These are phyloP conservation scores for Hoplodrina ambigua DNA, from an alignment of 2,888 invertebrate species.

Conservation along the genomic window DNA sequence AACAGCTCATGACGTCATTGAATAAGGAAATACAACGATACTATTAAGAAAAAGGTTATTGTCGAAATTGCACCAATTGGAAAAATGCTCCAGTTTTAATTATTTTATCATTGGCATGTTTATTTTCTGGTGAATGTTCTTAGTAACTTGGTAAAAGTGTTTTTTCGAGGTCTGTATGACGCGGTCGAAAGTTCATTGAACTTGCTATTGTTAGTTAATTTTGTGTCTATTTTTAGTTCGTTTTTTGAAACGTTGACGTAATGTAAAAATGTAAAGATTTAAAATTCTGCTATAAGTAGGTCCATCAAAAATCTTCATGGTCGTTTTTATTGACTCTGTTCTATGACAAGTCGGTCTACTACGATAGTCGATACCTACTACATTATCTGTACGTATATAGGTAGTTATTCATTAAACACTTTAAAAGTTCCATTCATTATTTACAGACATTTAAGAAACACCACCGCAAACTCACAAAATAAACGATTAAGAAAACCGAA, in stretches of 20 bases:
- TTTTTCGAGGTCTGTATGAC: conserved; percentile 56
- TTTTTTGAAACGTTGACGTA: background rate
- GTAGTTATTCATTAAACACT: background rate
- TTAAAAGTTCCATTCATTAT: background rate
- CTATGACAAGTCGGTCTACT: too few species aligned
- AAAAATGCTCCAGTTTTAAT: conserved; percentile 63
- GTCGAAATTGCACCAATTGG: conserved; percentile 40
- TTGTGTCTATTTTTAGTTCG: conserved; percentile 18
- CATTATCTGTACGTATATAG: background rate
- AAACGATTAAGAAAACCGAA: conserved; percentile 26
- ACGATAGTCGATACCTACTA: too few species aligned
- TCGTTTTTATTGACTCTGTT: too few species aligned
- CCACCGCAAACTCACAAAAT: background rate
- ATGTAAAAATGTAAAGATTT: background rate
- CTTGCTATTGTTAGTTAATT: conserved; percentile 47
- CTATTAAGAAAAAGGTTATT: conserved; percentile 53
- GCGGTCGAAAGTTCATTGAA: conserved; percentile 46
- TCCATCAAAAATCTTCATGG: too few species aligned
- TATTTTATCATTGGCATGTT: conserved; percentile 56
- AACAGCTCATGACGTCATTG: conserved; percentile 36
- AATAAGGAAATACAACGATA: conserved; percentile 49
- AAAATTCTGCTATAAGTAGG: too few species aligned
- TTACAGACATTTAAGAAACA: background rate
- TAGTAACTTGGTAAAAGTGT: conserved; percentile 49
- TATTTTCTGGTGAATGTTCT: conserved; percentile 65